Base-by-base conservation (phyloP, 2,888 invertebrate genomes). In the Diaphora mendica region DNA sequence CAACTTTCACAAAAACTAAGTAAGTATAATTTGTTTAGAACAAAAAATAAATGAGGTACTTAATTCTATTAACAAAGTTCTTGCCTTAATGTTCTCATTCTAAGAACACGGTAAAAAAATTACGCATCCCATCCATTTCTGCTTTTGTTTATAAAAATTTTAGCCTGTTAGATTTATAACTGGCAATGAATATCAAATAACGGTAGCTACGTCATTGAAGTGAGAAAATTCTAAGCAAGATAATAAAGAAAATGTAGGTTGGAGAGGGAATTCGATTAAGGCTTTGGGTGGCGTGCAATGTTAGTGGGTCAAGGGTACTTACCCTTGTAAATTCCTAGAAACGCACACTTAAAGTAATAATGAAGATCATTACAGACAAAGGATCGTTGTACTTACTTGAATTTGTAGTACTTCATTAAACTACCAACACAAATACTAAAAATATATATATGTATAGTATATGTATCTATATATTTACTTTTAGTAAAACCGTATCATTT, bases 191-290 rank as follows among this genome's bases (percentile, higher is more conserved):
- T 77, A 35, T 33, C 67, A 69, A 80, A 26, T 33, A 33, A 30
- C 33, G 65, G 51, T 75, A 76, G 75, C 79, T 78, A 73, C n/a
- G 70, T 78, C 66, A 76, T 79, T 77, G 78, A 71, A 73, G 42
- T 64, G 64, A 55, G 73, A 66, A 73, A 73, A 77, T 78, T 82
- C 76, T 77, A 74, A 77, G 79, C 77, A 77, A 66, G 77, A 78
- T 74, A 77, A 79, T 81, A 74, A 81, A 78, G 64, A 69, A 73
- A 82, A 83, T 81, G 81, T 76, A 77, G 77, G 75, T 77, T 74
- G 59, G n/a, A 71, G 73, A 78, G 76, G 78, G 85, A 81, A 85
- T 86, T 81, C 81, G 75, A 82, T 83, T 80, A 76, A 70, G 68
- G 72, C 75, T 70, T 76, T 64, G 75, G 70, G 67, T 68, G 44